A percentile compares a stretch with the other conserved stretches of the same genome.
Evolutionary conservation across 1,140 invertebrate species (phyloP).

Genomic region (Anthonomus grandis): DNA sequence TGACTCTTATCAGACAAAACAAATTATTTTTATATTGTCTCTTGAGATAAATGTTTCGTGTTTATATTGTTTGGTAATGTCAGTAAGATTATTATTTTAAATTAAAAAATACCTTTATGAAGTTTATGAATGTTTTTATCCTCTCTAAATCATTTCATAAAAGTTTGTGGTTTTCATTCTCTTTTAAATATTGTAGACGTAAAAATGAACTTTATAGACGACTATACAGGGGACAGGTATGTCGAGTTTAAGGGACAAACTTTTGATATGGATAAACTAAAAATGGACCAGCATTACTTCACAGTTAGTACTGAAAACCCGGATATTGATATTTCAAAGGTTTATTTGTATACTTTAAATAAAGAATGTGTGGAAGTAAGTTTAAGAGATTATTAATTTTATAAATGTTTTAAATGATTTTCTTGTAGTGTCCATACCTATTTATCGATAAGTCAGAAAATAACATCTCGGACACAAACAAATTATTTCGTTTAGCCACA

Average conservation of each 20-base stretch:
- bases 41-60: too few species aligned
- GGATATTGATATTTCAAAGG: slow-evolving; percentile 5
- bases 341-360: slow-evolving; percentile 31
- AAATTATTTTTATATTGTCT: too few species aligned
- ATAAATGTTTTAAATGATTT: slow-evolving; percentile 10
- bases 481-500: slow-evolving; percentile 21
- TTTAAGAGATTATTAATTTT: background rate
- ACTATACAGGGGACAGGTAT: slow-evolving; percentile 30
- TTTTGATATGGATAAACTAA: slow-evolving; percentile 30
- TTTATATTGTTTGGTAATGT: too few species aligned
- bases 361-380: slow-evolving; percentile 36
- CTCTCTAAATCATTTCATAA: too few species aligned
- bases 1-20: too few species aligned
- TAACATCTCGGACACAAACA: slow-evolving; percentile 19
- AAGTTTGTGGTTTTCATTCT: too few species aligned
- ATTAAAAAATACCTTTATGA: too few species aligned
- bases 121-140: too few species aligned
- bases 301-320: slow-evolving; percentile 11
- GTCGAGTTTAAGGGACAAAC: slow-evolving; percentile 16
- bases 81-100: too few species aligned
- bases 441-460: slow-evolving; percentile 15
- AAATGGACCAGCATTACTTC: slow-evolving; percentile 27
- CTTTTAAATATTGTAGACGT: too few species aligned
- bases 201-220: slow-evolving; percentile 32
- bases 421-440: slow-evolving; percentile 33